These are phyloP conservation scores for Choloepus didactylus DNA, from an alignment of 2,797 vertebrate genomes.

Conservation along the genomic window DNA sequence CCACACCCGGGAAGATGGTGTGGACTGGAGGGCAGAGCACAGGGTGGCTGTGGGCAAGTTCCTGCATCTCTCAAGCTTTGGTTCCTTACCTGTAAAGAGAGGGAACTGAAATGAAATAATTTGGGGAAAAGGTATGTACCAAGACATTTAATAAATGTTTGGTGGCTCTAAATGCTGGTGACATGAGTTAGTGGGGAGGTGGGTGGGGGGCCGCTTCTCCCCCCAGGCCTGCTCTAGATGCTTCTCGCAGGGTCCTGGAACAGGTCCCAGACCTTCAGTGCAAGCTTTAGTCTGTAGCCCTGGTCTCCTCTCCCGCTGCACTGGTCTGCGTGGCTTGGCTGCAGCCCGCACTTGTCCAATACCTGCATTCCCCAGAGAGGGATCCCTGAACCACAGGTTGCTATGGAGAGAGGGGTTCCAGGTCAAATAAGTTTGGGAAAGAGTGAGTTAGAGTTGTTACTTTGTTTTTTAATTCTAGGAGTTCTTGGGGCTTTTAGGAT, in stretches of 20 bases:
- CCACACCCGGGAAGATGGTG: fast-evolving
- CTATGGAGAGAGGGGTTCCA: not conserved
- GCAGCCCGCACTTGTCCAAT: not conserved
- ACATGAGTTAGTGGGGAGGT: not conserved
- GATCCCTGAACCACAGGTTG: not conserved
- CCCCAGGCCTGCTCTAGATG: not conserved
- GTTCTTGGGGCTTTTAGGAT: not conserved
- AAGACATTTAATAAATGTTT: not conserved
- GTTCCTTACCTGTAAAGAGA: not conserved
- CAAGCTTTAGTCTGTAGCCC: not conserved
- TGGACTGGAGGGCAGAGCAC: not conserved
- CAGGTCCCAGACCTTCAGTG: slow-evolving; percentile 23
- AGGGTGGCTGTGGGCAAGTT: not conserved
- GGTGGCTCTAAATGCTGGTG: not conserved
- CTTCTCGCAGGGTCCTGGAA: slow-evolving; percentile 47
- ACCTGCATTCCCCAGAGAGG: not conserved
- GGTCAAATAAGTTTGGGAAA: not conserved
- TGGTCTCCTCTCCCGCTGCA: not conserved
- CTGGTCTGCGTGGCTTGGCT: not conserved
- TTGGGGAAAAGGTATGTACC: slow-evolving; percentile 55
- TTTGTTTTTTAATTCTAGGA: not conserved
- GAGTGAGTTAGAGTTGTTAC: not conserved
- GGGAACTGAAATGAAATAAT: slow-evolving; percentile 42
- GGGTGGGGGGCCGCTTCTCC: not conserved
- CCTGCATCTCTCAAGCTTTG: not conserved